Evolutionary conservation across 2,113 vertebrate genomes (phyloP), one percentile per base, ranked within the genome.

Genomic region (Thryonomys swinderianus): DNA sequence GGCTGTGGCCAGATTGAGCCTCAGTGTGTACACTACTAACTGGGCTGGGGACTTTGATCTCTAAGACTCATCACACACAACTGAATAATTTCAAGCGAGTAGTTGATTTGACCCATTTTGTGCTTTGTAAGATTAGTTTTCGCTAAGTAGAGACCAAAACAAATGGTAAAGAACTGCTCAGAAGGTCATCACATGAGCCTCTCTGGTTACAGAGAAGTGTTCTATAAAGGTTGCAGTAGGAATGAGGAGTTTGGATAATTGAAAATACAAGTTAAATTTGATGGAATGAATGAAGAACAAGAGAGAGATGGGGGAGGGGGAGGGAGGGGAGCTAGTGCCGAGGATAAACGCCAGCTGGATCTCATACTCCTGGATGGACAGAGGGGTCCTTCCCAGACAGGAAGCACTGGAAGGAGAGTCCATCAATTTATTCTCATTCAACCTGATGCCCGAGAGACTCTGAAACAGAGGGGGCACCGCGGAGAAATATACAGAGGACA

Each of bases 61-160:
- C 53, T 42, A 76, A 89, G 32, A 55, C 81, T 37, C 89, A 25
- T 74, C 62, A 73, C 37, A 88, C 59, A 79, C 20, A 16, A 81
- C 7, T 61, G 40, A 80, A 55, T 74, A 45, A 61, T 66, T 90
- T 82, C 48, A 88, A 88, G 48, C 40, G 34, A 91, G 55, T 62
- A 59, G 30, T 37, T 90, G 45, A 57, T 14, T 71, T 53, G 42
- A 67, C 55, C 55, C 20, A 27, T 45, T 73, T 80, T 88, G n/a
- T 57, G 8, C 48, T 81, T 93, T 80, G 42, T 71, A 88, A 80
- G 21, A 25, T 61, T 81, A 45, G 25, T 69, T 25, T 95, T 7
- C 32, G 85, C 5, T 85, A 62, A 87, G 16, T 84, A 62, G 59
- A 73, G 83, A 32, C 45, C 90, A 94, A 93, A 90, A 59, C 84